Conservation (phyloP, 2,888 invertebrate species). For the Antheraea yamamai region DNA sequence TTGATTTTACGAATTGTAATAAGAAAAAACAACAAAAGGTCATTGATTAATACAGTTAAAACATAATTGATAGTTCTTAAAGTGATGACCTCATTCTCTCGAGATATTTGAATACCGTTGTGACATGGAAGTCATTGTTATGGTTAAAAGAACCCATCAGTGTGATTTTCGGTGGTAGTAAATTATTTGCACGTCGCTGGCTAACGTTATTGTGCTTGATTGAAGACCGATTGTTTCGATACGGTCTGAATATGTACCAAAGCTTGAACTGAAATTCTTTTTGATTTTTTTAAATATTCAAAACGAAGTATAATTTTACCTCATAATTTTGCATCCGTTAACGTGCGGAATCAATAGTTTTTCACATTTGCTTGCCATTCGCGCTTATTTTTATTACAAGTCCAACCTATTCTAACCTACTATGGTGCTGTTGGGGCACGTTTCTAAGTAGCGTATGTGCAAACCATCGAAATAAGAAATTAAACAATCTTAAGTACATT, state of each 20-base stretch:
- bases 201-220: background rate
- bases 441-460: too few species aligned
- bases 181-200: background rate
- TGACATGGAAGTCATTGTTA: conserved; percentile 14
- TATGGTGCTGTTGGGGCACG: too few species aligned
- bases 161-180: conserved; percentile 23
- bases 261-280: background rate
- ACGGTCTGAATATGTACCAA: background rate
- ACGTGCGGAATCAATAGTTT: too few species aligned
- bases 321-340: too few species aligned
- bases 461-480: too few species aligned
- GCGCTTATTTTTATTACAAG: too few species aligned
- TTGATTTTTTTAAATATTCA: too few species aligned
- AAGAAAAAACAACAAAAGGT: background rate
- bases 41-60: background rate
- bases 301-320: too few species aligned
- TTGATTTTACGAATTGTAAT: too few species aligned
- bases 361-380: too few species aligned
- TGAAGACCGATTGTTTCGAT: background rate
- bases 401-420: too few species aligned
- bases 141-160: conserved; percentile 9
- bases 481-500: too few species aligned
- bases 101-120: background rate
- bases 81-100: background rate
- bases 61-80: background rate